A percentile compares a stretch with the other conserved stretches of the same genome.
phyloP scores from a whole-genome alignment of 2,888 invertebrate species.

The Criorhina ranunculi region DNA sequence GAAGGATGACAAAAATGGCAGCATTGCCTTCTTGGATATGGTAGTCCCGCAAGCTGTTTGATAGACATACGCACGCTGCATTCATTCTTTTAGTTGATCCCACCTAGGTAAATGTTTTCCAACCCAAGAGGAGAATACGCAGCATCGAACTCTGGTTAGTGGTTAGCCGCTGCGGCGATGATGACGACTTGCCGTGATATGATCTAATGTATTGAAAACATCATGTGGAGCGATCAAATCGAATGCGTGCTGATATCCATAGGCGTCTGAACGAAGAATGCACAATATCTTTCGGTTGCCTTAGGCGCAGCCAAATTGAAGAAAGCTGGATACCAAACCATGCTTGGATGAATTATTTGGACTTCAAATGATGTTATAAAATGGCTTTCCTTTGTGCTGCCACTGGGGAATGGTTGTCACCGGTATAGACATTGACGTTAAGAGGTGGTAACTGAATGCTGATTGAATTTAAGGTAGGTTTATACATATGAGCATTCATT shows the following conservation, averaged over 20 bases:
- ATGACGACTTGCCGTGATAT: conserved; percentile 60
- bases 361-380: conserved; percentile 48
- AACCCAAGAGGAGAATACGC: conserved; percentile 13
- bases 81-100: conserved; percentile 28
- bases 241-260: conserved; percentile 44
- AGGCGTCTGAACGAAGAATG: conserved; percentile 45
- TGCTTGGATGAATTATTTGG: conserved; percentile 39
- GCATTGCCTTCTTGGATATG: conserved; percentile 33
- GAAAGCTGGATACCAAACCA: conserved; percentile 28
- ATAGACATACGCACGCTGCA: conserved; percentile 8
- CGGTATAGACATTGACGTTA: conserved; percentile 47
- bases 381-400: conserved; percentile 50
- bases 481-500: neutral
- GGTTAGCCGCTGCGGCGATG: conserved; percentile 10
- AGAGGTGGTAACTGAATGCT: conserved; percentile 50
- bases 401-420: conserved; percentile 65
- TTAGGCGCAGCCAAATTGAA: conserved; percentile 60
- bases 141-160: neutral
- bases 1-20: neutral
- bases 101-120: conserved; percentile 28
- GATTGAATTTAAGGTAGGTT: conserved; percentile 56
- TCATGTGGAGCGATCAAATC: conserved; percentile 46
- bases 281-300: conserved; percentile 33
- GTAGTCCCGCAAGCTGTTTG: conserved; percentile 52
- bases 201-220: conserved; percentile 60